Conservation (phyloP, 2,113 vertebrate species). For the Callithrix jacchus region DNA sequence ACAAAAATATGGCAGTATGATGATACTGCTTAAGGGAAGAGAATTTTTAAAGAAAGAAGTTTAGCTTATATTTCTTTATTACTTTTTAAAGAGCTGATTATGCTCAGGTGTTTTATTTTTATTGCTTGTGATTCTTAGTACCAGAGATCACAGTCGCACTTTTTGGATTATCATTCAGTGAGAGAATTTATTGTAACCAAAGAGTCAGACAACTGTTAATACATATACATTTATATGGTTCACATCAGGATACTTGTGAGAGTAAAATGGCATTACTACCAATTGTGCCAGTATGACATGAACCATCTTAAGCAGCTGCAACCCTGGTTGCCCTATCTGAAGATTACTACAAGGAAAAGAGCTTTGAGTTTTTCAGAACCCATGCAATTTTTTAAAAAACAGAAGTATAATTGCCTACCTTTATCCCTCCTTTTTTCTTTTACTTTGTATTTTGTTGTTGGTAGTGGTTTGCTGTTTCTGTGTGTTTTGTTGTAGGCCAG, state of each 20-base stretch:
- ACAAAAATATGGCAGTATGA: background rate
- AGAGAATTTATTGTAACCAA: background rate
- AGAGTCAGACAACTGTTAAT: background rate
- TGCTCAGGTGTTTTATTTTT: background rate
- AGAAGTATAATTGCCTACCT: background rate
- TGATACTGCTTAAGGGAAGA: background rate
- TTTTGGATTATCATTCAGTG: background rate
- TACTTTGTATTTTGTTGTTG: background rate
- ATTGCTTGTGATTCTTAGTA: background rate
- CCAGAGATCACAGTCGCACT: background rate
- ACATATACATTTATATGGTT: background rate
- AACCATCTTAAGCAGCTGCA: background rate
- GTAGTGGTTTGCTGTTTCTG: background rate
- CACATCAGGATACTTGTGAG: background rate
- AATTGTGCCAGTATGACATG: background rate
- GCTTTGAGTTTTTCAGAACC: background rate
- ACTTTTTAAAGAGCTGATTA: background rate
- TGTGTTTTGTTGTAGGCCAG: background rate
- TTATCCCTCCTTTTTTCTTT: background rate
- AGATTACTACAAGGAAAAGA: background rate
- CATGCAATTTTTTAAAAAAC: background rate
- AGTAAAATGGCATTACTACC: background rate
- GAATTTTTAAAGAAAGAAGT: background rate
- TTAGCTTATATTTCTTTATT: background rate
- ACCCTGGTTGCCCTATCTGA: background rate